Base-by-base conservation (phyloP, 2,113 vertebrate genomes). In the Stigmatopora argus region DNA sequence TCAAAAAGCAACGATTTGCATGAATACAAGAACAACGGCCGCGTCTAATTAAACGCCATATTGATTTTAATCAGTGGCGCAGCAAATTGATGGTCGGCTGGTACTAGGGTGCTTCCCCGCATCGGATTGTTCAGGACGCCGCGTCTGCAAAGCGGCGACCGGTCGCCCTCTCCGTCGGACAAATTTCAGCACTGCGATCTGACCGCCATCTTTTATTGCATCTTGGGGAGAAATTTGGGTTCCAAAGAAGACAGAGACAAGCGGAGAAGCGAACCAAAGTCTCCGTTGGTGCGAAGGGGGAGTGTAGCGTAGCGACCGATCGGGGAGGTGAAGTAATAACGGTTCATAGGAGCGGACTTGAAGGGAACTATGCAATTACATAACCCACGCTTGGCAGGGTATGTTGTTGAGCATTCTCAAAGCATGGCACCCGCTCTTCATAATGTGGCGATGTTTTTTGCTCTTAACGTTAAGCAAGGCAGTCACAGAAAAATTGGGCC, bases 151-250 rank as follows among this genome's bases (percentile, higher is more conserved):
- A 14, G n/a, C 19, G 46, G 15, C 19, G 34, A 41, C 51, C 51
- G 64, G 65, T 70, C 66, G 47, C 47, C 23, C 45, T 35, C n/a
- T 53, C 46, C 41, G n/a, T n/a, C n/a, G n/a, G n/a, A n/a, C 55
- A 67, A 31, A 72, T 66, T 12, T 21, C 58, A 18, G 52, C 52
- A 49, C 47, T 12, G 23, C 59, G 72, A 80, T 85, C 60, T 81
- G 66, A 71, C 76, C 81, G 65, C 41, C 81, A 79, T 75, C 79
- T 83, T 88, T 86, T 82, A 83, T 77, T 85, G 82, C 73, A 72
- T 88, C 87, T 72, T 82, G 78, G 67, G 62, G 72, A 65, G 73
- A 75, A 84, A 85, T 85, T 80, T 12, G 13, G 26, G 53, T 56
- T 56, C 53, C 64, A 47, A 68, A 46, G 13, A 18, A 38, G 19